Percentiles rank a stretch among this genome's conserved stretches.
Conservation (phyloP, 2,888 invertebrate species). For the Tricholauxania praeusta region DNA sequence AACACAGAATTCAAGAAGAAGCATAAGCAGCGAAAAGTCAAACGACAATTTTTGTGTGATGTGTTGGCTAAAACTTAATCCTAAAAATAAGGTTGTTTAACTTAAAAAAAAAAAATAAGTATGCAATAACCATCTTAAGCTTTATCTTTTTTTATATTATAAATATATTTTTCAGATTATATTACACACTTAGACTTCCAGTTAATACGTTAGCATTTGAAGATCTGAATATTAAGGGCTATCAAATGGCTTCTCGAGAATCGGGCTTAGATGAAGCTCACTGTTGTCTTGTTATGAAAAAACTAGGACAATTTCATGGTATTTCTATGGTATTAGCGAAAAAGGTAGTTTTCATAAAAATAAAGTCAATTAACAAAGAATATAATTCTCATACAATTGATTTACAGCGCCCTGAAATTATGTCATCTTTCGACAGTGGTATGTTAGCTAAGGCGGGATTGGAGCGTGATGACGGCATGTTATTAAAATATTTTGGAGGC, state of each 20-base stretch:
- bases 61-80: too few relatives aligned
- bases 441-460: slow-evolving; percentile 53
- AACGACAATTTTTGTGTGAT: too few relatives aligned
- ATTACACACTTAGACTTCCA: slow-evolving; percentile 53
- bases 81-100: too few relatives aligned
- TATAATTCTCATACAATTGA: not conserved
- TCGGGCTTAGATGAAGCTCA: slow-evolving; percentile 71
- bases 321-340: slow-evolving; percentile 69
- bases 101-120: too few relatives aligned
- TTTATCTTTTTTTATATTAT: not conserved
- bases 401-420: slow-evolving; percentile 42
- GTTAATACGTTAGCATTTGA: slow-evolving; percentile 59
- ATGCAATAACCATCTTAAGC: too few relatives aligned
- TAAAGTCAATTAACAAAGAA: not conserved
- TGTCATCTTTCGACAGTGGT: slow-evolving; percentile 51
- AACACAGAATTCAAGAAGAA: too few relatives aligned
- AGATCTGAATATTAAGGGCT: slow-evolving; percentile 68
- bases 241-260: slow-evolving; percentile 69
- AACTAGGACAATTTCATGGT: slow-evolving; percentile 71
- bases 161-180: slow-evolving; percentile 52
- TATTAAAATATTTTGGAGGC: slow-evolving; percentile 51
- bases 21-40: too few relatives aligned
- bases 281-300: slow-evolving; percentile 68
- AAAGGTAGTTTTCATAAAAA: slow-evolving; percentile 62
- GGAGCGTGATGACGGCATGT: slow-evolving; percentile 48